phyloP scores from a whole-genome alignment of 2,113 vertebrate species.

The Eulemur macaco region DNA sequence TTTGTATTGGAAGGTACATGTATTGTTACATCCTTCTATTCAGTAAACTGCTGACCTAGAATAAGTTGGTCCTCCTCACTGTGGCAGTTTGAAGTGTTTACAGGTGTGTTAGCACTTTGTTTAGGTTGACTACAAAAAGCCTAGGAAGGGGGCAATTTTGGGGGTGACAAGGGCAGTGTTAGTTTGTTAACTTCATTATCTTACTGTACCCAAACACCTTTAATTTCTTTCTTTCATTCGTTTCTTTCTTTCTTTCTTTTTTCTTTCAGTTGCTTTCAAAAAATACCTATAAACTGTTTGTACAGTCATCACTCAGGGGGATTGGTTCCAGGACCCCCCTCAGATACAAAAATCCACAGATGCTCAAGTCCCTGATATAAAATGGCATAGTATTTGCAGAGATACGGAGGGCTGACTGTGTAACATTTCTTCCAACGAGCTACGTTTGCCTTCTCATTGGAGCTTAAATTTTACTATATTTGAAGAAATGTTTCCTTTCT shows the following conservation, averaged over 20 bases:
- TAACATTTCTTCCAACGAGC: not conserved
- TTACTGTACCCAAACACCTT: not conserved
- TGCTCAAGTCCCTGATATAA: not conserved
- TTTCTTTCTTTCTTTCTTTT: not conserved
- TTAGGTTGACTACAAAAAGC: not conserved
- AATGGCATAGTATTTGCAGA: not conserved
- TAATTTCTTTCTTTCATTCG: not conserved
- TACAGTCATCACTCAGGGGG: not conserved
- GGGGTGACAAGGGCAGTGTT: not conserved
- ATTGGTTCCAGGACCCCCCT: not conserved
- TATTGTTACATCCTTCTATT: not conserved
- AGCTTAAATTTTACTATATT: not conserved
- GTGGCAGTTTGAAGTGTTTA: not conserved
- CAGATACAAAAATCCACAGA: not conserved
- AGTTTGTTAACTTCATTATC: not conserved
- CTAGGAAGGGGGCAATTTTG: not conserved
- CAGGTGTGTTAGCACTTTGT: not conserved
- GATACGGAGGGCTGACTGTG: not conserved
- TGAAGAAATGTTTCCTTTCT: slow-evolving; percentile 43
- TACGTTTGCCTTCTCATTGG: not conserved
- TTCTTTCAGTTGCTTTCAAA: not conserved
- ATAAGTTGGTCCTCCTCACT: not conserved
- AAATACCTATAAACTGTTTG: not conserved
- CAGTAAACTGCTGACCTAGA: not conserved
- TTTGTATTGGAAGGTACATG: not conserved